A percentile compares a stretch with the other conserved stretches of the same genome.
Conservation (phyloP, 2,888 invertebrate species). For the Lepidocyrtinus sp. region DNA sequence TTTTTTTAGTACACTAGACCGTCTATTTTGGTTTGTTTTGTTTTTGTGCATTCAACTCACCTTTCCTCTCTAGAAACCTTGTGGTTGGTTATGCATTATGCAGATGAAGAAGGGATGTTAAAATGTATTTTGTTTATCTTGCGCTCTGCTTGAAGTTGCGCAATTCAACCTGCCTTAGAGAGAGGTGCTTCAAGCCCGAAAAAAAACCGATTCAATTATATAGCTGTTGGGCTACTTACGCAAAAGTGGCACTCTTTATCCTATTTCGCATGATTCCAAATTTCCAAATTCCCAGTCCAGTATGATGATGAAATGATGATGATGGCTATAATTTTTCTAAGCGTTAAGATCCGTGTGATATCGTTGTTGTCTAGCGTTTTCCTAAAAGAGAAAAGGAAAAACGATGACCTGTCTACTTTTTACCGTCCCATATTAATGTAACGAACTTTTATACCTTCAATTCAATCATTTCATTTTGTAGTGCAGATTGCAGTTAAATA, state of each 20-base stretch:
- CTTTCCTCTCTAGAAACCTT: background rate
- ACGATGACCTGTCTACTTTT: conserved; percentile 6
- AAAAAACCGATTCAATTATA: too few species aligned
- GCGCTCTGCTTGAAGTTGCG: background rate
- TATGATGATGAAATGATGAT: background rate
- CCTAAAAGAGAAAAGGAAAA: background rate
- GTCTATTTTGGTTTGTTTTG: conserved; percentile 10
- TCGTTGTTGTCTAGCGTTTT: background rate
- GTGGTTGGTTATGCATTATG: conserved; percentile 1
- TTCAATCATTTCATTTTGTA: background rate
- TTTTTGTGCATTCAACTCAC: background rate
- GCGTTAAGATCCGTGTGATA: background rate
- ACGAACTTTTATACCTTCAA: too few species aligned
- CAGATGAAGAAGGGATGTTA: background rate
- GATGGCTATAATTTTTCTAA: background rate
- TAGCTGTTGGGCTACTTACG: too few species aligned
- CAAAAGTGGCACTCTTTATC: too few species aligned
- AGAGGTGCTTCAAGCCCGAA: too few species aligned
- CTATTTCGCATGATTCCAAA: too few species aligned
- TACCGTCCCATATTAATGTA: background rate
- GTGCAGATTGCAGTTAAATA: background rate
- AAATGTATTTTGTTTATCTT: conserved; percentile 2
- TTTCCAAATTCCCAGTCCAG: background rate
- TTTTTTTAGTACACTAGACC: too few species aligned
- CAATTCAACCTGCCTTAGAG: too few species aligned